Evolutionary conservation across 2,113 vertebrate species (phyloP), one percentile per base, ranked within the genome.

Genomic region (Pristiophorus japonicus): DNA sequence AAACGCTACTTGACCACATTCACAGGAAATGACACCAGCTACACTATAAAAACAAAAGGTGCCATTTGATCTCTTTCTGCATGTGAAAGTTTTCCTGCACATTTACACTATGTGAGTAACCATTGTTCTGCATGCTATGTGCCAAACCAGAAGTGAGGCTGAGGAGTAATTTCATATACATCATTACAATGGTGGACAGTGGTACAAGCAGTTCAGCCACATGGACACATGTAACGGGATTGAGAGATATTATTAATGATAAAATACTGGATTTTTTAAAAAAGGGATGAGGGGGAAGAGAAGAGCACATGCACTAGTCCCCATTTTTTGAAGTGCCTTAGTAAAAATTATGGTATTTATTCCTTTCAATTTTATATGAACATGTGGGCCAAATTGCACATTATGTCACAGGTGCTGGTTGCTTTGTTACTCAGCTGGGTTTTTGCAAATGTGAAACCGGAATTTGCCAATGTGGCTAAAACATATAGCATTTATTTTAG

Each of bases 21-120:
- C 98, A 98, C 98, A 98, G 97, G 97, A 97, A 97, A 98, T 98
- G 98, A 98, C 98, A 98, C 98, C 97, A 97, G 97, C 97, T 97
- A 98, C 98, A 97, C 98, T 97, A 97, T 98, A 97, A 97, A 97
- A 97, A 97, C 97, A 97, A 97, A 97, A 97, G 97, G 97, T 97
- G 98, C 96, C 97, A 97, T 98, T 97, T 96, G 97, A 97, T 96
- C 97, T 96, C 97, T 98, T 97, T 98, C 97, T 97, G 93, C 45
- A 94, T 94, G 93, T 94, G 67, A 97, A 97, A 97, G 96, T 96
- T 96, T 96, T 97, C 97, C 97, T 97, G 97, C 97, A 97, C 97
- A 96, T 96, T 97, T 97, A 96, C 97, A 96, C 96, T 96, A 96
- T 96, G 97, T 97, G 97, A 97, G 97, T 97, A 97, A 97, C 97